Percentiles rank a stretch among this genome's conserved stretches.
phyloP scores from a whole-genome alignment of 2,113 vertebrate species.

The Sterrhoptilus dennistouni region DNA sequence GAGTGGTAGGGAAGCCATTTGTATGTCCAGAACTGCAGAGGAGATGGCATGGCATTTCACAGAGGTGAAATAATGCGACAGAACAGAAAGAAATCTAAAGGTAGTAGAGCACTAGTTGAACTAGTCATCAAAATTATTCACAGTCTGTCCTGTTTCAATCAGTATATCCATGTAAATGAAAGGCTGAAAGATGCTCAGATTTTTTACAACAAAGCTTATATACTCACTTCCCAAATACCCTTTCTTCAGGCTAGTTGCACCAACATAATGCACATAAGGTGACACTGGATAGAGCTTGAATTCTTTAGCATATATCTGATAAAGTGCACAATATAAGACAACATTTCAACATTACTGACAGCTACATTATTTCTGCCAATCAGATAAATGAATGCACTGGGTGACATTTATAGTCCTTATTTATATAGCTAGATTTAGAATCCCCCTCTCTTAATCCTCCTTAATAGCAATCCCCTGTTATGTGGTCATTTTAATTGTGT shows the following conservation, averaged over 20 bases:
- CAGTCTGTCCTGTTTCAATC: background rate
- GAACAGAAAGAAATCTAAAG: background rate
- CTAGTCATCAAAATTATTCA: background rate
- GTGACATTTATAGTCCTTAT: slow-evolving; percentile 29
- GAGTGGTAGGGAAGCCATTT: background rate
- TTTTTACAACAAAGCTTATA: background rate
- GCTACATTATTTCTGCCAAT: slow-evolving; percentile 20
- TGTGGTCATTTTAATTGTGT: slow-evolving; percentile 27
- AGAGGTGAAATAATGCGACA: background rate
- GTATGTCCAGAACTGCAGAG: background rate
- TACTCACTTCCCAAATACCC: background rate
- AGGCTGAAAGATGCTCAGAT: background rate
- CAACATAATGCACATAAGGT: background rate
- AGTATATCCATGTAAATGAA: background rate
- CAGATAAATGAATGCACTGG: slow-evolving; percentile 22
- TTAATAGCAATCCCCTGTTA: slow-evolving; percentile 49
- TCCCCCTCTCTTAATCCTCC: background rate
- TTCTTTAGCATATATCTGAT: background rate
- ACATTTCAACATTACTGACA: background rate
- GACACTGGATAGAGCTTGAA: background rate
- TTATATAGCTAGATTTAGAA: slow-evolving; percentile 34
- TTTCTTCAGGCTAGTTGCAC: background rate
- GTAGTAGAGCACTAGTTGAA: background rate
- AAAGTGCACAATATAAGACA: background rate
- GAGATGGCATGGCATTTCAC: background rate